Evolutionary conservation across 2,888 invertebrate genomes (phyloP), one percentile per base, ranked within the genome.

Genomic region (Saturnia japonica): DNA sequence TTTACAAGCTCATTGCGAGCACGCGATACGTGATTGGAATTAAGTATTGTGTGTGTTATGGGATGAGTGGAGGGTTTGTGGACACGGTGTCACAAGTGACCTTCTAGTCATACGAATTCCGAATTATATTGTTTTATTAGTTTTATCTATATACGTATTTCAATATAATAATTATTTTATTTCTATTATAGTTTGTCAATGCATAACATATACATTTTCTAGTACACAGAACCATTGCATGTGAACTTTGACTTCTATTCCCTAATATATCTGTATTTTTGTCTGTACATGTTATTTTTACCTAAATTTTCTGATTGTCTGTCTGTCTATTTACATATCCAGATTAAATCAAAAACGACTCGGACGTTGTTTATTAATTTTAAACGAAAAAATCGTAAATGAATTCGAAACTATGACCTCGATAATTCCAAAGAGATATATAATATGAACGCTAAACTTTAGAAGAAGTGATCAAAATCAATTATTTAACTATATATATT

Each of bases 1-100:
- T 86, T 87, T 84, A 83, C 85, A 81, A 78, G 82, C 82, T 85
- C 85, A 83, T 86, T 83, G 85, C 81, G 81, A 75, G 76, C 77
- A 77, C 72, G 72, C 74, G 73, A 77, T 75, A 83, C 83, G 90
- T 90, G 89, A 85, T 83, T 77, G 74, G 90, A 88, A 89, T 90
- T 85, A 86, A 85, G 80, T 82, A 79, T 60, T 60, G 57, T 60
- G 28, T 60, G 28, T 60, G 12, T 76, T 74, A 75, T 77, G 75
- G 75, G 75, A 75, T 75, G 69, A 78, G 74, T 80, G 74, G 76
- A 76, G 76, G 82, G 88, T 87, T 89, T 88, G 80, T 79, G 74
- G 79, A 80, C 78, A 82, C 80, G 78, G 78, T 79, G 84, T 84
- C 85, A 82, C 82, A 80, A 86, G 83, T 82, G 81, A 79, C 82